Evolutionary conservation across 2,113 vertebrate species (phyloP).

Genomic region (Pelodiscus sinensis): DNA sequence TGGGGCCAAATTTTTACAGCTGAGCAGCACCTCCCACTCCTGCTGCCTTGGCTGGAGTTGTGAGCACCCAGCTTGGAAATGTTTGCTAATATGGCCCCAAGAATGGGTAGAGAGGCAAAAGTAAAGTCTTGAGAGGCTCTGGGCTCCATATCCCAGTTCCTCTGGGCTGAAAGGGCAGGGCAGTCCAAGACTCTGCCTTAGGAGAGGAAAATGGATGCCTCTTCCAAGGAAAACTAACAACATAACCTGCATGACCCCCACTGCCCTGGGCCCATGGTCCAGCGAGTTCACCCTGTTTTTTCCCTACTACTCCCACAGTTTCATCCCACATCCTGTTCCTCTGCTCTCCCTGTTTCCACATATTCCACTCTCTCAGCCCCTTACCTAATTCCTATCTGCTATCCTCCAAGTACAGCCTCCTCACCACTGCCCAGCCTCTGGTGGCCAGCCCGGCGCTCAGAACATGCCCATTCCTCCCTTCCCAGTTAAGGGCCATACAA

Average conservation of each 20-base stretch:
- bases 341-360: fast-evolving
- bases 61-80: slow-evolving; percentile 46
- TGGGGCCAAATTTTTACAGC: slow-evolving; percentile 16
- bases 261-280: background rate
- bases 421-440: background rate
- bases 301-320: background rate
- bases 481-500: slow-evolving; percentile 41
- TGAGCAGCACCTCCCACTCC: slow-evolving; percentile 43
- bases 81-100: slow-evolving; percentile 67
- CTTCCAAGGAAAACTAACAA: background rate
- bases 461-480: background rate
- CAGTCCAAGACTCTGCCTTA: background rate
- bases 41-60: background rate
- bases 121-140: slow-evolving; percentile 53
- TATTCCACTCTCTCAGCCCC: background rate
- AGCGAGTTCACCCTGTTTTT: background rate
- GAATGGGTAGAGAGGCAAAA: slow-evolving; percentile 66
- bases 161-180: background rate
- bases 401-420: too few relatives aligned
- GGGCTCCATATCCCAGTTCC: background rate
- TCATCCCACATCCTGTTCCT: background rate
- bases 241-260: background rate
- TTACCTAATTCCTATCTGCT: background rate
- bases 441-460: background rate
- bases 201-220: slow-evolving; percentile 3